A percentile compares a stretch with the other conserved stretches of the same genome.
These are phyloP conservation scores for Lichenostomus cassidix DNA, from an alignment of 2,113 vertebrate genomes.

Conservation along the genomic window DNA sequence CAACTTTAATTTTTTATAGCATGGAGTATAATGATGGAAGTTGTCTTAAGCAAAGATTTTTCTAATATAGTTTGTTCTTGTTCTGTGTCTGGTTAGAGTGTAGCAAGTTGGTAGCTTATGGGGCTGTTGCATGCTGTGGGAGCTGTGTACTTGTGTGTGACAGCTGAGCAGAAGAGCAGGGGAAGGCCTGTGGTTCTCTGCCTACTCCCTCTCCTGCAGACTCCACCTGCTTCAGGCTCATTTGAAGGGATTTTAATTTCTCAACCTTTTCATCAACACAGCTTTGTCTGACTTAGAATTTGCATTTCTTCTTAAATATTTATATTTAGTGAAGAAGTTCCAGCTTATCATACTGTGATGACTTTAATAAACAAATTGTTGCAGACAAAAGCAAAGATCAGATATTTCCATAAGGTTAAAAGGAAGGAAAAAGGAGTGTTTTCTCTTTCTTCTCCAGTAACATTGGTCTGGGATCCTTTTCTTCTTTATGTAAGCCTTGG, in stretches of 20 bases:
- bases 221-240: neutral
- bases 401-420: neutral
- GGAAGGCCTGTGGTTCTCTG: fast-evolving
- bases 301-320: neutral
- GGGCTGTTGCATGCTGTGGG: neutral
- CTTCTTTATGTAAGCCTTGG: conserved; percentile 29
- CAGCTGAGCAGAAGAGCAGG: neutral
- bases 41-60: neutral
- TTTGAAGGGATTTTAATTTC: neutral
- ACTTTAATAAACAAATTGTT: neutral
- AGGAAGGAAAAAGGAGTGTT: neutral
- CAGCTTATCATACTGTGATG: neutral
- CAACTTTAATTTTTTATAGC: neutral
- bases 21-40: neutral
- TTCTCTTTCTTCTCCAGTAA: neutral
- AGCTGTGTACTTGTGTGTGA: fast-evolving
- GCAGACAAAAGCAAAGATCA: neutral
- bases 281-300: neutral
- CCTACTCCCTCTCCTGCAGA: neutral
- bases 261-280: neutral
- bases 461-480: neutral
- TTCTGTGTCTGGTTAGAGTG: neutral
- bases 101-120: neutral
- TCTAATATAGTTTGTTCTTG: neutral
- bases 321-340: neutral